A percentile compares a stretch with the other conserved stretches of the same genome.
Conservation (phyloP, 2,113 vertebrate genomes). For the Suncus etruscus region DNA sequence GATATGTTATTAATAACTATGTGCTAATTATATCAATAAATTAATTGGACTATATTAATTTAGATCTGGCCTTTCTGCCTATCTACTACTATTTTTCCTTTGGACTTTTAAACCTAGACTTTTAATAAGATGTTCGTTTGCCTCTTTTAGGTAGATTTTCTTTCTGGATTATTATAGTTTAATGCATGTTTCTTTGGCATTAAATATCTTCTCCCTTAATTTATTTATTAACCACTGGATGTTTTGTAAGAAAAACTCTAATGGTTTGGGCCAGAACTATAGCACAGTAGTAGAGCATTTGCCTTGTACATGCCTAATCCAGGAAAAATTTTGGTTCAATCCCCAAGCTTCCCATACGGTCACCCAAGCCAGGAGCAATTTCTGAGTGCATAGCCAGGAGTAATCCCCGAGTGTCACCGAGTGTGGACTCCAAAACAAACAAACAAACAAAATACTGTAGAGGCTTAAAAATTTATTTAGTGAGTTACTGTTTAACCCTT, state of each 20-base stretch:
- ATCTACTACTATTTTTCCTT: not conserved
- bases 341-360: no score
- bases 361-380: no score
- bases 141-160: not conserved
- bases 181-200: constrained; percentile 15
- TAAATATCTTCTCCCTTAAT: constrained; percentile 25
- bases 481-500: constrained; percentile 44
- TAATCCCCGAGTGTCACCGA: no score
- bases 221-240: constrained; percentile 8
- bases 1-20: constrained; percentile 56
- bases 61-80: not conserved
- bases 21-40: constrained; percentile 66
- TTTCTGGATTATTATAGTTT: constrained; percentile 29
- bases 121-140: not conserved
- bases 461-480: constrained; percentile 30
- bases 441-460: not conserved
- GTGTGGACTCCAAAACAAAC: no score
- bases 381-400: no score
- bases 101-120: constrained; percentile 5
- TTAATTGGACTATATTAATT: constrained; percentile 18
- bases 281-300: no score
- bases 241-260: constrained; percentile 7
- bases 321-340: no score
- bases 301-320: no score
- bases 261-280: not conserved